Conservation (phyloP, 2,113 vertebrate species). For the Nematolebias whitei region DNA sequence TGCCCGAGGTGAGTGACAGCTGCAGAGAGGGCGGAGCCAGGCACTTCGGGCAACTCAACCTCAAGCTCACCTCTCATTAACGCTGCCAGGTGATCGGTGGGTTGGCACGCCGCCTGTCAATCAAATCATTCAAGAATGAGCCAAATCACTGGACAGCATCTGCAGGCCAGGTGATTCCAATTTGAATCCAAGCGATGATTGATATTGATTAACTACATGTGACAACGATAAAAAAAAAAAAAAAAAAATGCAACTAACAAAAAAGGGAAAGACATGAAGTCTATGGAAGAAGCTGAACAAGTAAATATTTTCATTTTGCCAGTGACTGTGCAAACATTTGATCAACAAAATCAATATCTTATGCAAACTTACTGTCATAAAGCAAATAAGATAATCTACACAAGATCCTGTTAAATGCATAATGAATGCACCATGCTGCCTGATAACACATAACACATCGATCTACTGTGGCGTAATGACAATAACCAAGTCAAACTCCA, state of each 20-base stretch:
- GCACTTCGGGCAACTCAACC: conserved; percentile 42
- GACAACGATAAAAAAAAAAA: neutral
- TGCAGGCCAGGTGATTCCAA: conserved; percentile 45
- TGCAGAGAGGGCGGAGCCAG: conserved; percentile 67
- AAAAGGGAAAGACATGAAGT: neutral
- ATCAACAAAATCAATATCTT: conserved; percentile 32
- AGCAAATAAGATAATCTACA: conserved; percentile 43
- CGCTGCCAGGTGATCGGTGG: conserved; percentile 63
- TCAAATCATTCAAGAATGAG: conserved; percentile 34
- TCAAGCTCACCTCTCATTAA: conserved; percentile 66
- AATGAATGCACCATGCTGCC: conserved; percentile 39
- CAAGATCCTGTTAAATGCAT: conserved; percentile 21
- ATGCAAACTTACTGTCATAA: conserved; percentile 16
- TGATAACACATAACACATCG: conserved; percentile 40
- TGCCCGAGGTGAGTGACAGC: conserved; percentile 68
- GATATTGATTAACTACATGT: conserved; percentile 39
- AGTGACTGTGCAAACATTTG: conserved; percentile 4
- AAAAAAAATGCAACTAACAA: neutral
- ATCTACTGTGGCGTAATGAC: conserved; percentile 36
- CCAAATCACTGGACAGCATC: conserved; percentile 29
- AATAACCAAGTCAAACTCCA: conserved; percentile 55
- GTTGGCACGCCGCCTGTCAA: conserved; percentile 44
- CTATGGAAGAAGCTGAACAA: neutral
- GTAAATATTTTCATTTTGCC: conserved; percentile 1
- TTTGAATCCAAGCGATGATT: conserved; percentile 41